These are phyloP conservation scores for Cerceris ruficornis DNA, from an alignment of 2,888 invertebrate genomes.

Conservation along the genomic window DNA sequence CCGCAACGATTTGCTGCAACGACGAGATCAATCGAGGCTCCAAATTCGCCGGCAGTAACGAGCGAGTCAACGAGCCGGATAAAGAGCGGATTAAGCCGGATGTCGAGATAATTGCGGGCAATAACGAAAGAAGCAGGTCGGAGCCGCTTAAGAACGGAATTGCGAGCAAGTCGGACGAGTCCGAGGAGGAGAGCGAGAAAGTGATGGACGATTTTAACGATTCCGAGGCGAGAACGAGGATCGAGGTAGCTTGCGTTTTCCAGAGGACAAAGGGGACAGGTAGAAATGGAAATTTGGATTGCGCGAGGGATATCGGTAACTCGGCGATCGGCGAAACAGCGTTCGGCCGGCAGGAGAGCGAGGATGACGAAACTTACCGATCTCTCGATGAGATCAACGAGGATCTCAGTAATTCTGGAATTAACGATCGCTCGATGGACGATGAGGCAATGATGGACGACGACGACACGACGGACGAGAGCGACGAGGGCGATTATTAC, in stretches of 20 bases:
- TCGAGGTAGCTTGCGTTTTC: too few relatives aligned
- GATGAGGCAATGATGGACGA: slow-evolving; percentile 80
- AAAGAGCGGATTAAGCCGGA: not conserved
- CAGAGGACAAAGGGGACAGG: not conserved
- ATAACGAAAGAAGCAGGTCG: slow-evolving; percentile 14
- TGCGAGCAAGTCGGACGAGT: slow-evolving; percentile 20
- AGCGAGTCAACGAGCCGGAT: not conserved
- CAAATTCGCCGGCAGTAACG: not conserved
- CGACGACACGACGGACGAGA: slow-evolving; percentile 82
- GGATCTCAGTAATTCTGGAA: slow-evolving; percentile 32
- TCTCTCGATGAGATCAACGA: slow-evolving; percentile 62
- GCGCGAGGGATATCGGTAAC: not conserved
- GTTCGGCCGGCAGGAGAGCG: slow-evolving; percentile 32
- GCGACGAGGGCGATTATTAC: slow-evolving; percentile 77
- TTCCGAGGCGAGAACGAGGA: not conserved
- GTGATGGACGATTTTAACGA: slow-evolving; percentile 32
- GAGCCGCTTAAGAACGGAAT: not conserved
- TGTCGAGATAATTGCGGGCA: not conserved
- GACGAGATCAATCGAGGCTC: not conserved
- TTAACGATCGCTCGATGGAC: slow-evolving; percentile 14
- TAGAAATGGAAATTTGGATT: slow-evolving; percentile 1
- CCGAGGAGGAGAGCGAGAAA: slow-evolving; percentile 34
- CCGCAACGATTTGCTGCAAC: not conserved
- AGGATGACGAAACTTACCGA: slow-evolving; percentile 43
- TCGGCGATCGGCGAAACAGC: not conserved